Percentiles rank a stretch among this genome's conserved stretches.
Conservation (phyloP, 2,888 invertebrate genomes). For the Trissolcus brochymenae region DNA sequence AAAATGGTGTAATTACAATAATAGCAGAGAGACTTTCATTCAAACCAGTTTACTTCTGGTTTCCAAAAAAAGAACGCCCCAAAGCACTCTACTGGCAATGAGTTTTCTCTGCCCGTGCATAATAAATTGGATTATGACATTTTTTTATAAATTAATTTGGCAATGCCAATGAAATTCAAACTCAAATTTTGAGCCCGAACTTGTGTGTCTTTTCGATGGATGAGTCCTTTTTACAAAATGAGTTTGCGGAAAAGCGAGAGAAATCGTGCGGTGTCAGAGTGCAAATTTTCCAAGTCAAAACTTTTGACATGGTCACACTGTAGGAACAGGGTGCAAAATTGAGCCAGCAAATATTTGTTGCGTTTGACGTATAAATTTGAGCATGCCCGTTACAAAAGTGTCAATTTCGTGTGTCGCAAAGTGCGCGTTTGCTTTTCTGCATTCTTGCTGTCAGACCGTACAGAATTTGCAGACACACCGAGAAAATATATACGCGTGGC, state of each 20-base stretch:
- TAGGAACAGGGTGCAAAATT: constrained; percentile 3
- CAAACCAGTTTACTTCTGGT: constrained; percentile 9
- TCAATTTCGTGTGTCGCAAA: constrained; percentile 12
- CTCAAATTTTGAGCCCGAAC: too few species aligned
- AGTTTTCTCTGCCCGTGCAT: constrained; percentile 2
- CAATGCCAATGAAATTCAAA: too few species aligned
- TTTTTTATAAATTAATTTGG: too few species aligned
- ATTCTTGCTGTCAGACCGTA: constrained; percentile 38
- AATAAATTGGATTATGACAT: too few species aligned
- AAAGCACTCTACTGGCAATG: not conserved
- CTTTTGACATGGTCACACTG: not conserved
- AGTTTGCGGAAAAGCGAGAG: not conserved
- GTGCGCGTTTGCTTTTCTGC: constrained; percentile 23
- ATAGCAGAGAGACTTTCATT: constrained; percentile 13
- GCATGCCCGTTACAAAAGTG: constrained; percentile 12
- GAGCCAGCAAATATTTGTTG: not conserved
- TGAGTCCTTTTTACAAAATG: too few species aligned
- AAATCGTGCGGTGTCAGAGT: too few species aligned
- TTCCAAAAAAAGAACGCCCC: too few species aligned
- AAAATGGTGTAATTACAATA: constrained; percentile 15
- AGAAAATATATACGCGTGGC: constrained; percentile 47
- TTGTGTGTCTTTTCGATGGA: too few species aligned
- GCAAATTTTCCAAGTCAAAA: constrained; percentile 7
- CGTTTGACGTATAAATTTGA: constrained; percentile 23
- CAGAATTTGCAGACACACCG: constrained; percentile 32